These are phyloP conservation scores for Falco berigora DNA, from an alignment of 2,797 vertebrate genomes.

Conservation along the genomic window DNA sequence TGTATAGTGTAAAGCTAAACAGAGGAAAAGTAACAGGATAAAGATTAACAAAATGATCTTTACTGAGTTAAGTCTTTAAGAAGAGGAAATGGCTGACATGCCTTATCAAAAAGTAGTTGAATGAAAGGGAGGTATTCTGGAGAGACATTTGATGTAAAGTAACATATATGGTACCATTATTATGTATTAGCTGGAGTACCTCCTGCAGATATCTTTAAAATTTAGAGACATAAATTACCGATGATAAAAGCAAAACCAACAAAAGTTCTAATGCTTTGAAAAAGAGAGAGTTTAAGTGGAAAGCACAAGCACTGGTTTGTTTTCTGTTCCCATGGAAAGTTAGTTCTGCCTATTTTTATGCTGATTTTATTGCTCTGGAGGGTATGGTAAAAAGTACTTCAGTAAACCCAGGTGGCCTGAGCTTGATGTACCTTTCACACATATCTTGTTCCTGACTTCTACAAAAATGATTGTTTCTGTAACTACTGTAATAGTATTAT, in stretches of 20 bases:
- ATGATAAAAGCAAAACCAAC: background rate
- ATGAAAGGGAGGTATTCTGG: background rate
- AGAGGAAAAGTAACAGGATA: background rate
- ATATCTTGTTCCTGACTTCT: background rate
- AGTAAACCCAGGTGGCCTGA: background rate
- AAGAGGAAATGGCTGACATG: background rate
- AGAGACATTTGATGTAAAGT: background rate
- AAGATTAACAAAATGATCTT: background rate
- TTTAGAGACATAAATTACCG: background rate
- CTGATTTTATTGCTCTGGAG: background rate
- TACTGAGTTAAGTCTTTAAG: background rate
- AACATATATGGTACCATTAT: background rate
- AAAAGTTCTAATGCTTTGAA: background rate
- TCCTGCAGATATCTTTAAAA: background rate
- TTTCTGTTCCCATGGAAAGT: background rate
- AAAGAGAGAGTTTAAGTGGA: background rate
- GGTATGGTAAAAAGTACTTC: background rate
- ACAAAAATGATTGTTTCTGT: background rate
- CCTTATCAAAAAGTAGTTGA: background rate
- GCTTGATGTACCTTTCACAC: background rate
- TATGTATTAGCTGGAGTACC: background rate
- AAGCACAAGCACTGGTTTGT: background rate
- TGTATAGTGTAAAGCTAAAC: background rate
- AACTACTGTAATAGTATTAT: background rate
- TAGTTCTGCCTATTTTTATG: background rate